Evolutionary conservation across 1,140 invertebrate species (phyloP).

Genomic region (Drosophila obscura): DNA sequence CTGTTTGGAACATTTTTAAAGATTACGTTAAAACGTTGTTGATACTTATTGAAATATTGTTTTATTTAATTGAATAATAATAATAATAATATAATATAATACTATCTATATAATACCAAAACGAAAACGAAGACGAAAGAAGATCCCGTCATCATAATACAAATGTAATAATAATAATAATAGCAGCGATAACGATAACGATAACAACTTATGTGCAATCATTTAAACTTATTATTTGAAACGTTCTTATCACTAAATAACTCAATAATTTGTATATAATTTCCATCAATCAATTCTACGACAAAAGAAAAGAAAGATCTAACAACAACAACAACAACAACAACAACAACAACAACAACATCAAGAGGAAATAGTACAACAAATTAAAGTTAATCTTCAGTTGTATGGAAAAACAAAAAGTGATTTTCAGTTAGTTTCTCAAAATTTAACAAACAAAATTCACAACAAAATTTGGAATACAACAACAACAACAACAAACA

Average conservation of each 20-base stretch:
- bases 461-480: conserved; percentile 83
- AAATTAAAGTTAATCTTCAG: conserved; percentile 75
- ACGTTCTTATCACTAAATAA: conserved; percentile 40
- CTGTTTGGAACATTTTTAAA: conserved; percentile 84
- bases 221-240: conserved; percentile 67
- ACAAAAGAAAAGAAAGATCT: conserved; percentile 45
- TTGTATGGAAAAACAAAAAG: conserved; percentile 78
- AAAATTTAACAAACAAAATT: conserved; percentile 84
- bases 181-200: conserved; percentile 25
- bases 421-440: conserved; percentile 84
- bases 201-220: conserved; percentile 75
- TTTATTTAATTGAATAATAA: conserved; percentile 68
- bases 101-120: conserved; percentile 37
- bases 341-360: conserved; percentile 50
- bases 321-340: conserved; percentile 44
- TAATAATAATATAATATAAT: conserved; percentile 61
- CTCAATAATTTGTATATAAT: conserved; percentile 52
- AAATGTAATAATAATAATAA: conserved; percentile 62
- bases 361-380: conserved; percentile 60
- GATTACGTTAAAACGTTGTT: conserved; percentile 84
- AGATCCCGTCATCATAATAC: conserved; percentile 52
- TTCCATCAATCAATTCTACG: conserved; percentile 58
- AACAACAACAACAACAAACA: conserved; percentile 74
- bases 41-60: conserved; percentile 83
- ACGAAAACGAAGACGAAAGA: conserved; percentile 47